Evolutionary conservation across 2,888 invertebrate genomes (phyloP), one percentile per base, ranked within the genome.

Genomic region (Epistrophella euchroma): DNA sequence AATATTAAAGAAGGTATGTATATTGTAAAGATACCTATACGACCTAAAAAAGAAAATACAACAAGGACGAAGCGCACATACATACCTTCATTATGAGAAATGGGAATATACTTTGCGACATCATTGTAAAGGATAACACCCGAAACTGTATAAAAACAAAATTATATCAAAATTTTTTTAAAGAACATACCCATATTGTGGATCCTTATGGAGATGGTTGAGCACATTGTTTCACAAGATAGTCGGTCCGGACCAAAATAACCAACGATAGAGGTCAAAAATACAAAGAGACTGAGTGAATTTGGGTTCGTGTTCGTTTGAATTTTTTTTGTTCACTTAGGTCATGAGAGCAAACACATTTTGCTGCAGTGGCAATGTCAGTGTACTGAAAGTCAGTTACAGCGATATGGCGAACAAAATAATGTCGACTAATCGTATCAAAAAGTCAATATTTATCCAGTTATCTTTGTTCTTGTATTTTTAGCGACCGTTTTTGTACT

Each of bases 361-460:
- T 75, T 73, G 66, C 66, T 72, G 80, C 75, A 79, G 66, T 75
- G 78, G 73, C 77, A 82, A n/a, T n/a, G n/a, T n/a, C 68, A 73
- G n/a, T 47, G 35, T 71, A 60, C 15, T 32, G 47, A 56, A 66
- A 25, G 62, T 50, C 56, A 52, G n/a, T 40, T 35, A 71, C 58
- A 71, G 40, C 58, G 50, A 56, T 71, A 71, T 58, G 47, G 35
- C 28, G 80, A 35, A 68, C 75, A 73, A 68, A 80, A 68, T 76
- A 80, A 68, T 76, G 72, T 71, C 81, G 71, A 73, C 81, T 81
- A 86, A 86, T 86, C 85, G 77, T 68, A 81, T 86, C 73, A 64
- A 62, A 86, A 81, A 81, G 85, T 86, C 85, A 86, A 86, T 81
- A 86, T 86, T 86, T 77, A 62, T 43, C 35, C 66, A 81, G 81